Evolutionary conservation across 2,797 vertebrate species (phyloP), one percentile per base, ranked within the genome.

Genomic region (Poliocrania exsul): DNA sequence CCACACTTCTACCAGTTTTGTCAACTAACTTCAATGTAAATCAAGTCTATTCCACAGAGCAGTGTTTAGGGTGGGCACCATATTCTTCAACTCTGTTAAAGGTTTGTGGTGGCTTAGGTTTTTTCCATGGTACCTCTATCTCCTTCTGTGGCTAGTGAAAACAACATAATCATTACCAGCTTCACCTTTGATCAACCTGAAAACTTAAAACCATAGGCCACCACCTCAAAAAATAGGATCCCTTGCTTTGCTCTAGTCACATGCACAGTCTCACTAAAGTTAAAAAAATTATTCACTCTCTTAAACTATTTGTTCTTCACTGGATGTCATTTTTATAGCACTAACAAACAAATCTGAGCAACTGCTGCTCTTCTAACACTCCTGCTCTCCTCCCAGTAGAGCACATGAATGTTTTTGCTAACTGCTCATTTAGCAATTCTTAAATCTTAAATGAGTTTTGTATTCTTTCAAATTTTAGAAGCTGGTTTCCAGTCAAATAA

Each of bases 401-500:
- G n/a, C 13, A 35, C 12, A 31, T 16, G 33, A 74, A 71, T 1
- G 0, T 14, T 58, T 79, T 29, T 54, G 19, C 69, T 90, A 81
- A 81, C 46, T 18, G 16, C 7, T 69, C 31, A 54, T 49, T 69
- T 81, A 78, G 57, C 62, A 58, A 71, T n/a, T 35, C 15, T 26
- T 47, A 53, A 3, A 77, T 84, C 86, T 86, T 50, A 79, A 84
- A 79, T 17, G 3, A 53, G 29, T 46, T 94, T 81, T 26, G 42
- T 40, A 65, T 79, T 77, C 21, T 90, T 86, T 77, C 35, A 86
- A 67, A 89, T 28, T 74, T 84, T 69, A 78, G 49, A 94, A 92
- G 40, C 16, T 57, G 35, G 18, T 79, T 74, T 90, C 29, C 70
- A 79, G 16, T 7, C 46, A 42, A 42, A 66, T 46, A 80, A 69